Evolutionary conservation across 2,797 vertebrate species (phyloP), one percentile per base, ranked within the genome.

Genomic region (Coregonus suidteri): DNA sequence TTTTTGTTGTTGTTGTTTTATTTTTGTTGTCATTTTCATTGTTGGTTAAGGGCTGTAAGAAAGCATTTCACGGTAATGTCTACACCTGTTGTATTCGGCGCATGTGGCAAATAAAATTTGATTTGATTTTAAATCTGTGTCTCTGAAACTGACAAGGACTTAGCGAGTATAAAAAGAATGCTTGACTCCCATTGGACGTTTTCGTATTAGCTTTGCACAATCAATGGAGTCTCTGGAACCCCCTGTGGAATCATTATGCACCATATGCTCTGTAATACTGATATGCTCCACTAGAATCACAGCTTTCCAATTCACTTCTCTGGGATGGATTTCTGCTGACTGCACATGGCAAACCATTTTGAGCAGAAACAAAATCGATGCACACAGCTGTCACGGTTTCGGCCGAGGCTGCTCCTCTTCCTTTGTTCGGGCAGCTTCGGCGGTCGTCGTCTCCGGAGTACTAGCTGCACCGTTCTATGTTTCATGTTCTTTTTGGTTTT

Each of bases 311-410:
- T 88, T 82, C 85, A 81, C 72, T 70, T 74, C 80, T 77, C 47
- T 75, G 73, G 76, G 77, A 56, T 54, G 30, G 66, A 71, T 68
- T 79, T 89, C 74, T 88, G 91, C 88, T 89, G 89, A 91, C 75
- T 70, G 56, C 70, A 79, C 79, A 20, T 53, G 72, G 75, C 80
- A 62, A 4, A 25, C 79, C 35, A 66, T 75, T 76, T 76, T 81
- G 75, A 75, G 79, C 73, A 75, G 71, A 82, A 74, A 82, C 41
- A n/a, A 76, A 81, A 76, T 35, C 69, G 70, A 68, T 41, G 52
- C 41, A 64, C 75, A 75, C 75, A 64, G n/a, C 71, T n/a, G n/a
- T n/a, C n/a, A n/a, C n/a, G n/a, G n/a, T n/a, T n/a, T n/a, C n/a
- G n/a, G n/a, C n/a, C n/a, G n/a, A n/a, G n/a, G n/a, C n/a, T n/a